Evolutionary conservation across 2,797 vertebrate genomes (phyloP).

Genomic region (Pelochelys cantorii): DNA sequence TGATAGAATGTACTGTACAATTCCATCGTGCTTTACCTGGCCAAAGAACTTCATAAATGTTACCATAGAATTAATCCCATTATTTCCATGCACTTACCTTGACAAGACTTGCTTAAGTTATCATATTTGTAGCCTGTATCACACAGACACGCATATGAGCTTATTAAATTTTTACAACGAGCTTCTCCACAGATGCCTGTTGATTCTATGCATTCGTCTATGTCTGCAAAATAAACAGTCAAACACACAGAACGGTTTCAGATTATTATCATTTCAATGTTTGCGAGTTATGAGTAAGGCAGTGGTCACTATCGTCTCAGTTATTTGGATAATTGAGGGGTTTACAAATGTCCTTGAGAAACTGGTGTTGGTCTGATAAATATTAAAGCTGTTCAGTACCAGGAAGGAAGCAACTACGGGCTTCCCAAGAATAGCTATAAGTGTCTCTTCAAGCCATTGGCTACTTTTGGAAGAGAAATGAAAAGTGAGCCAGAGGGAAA

Average conservation of each 20-base stretch:
- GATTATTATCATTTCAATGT: neutral
- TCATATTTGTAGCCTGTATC: slow-evolving; percentile 88
- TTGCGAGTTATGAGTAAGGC: neutral
- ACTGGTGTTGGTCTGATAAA: neutral
- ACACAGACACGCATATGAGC: slow-evolving; percentile 90
- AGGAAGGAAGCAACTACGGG: neutral
- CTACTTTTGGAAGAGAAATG: neutral
- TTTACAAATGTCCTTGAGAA: neutral
- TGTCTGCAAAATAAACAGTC: slow-evolving; percentile 83
- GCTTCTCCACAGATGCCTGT: slow-evolving; percentile 89
- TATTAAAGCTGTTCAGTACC: neutral
- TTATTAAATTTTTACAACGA: slow-evolving; percentile 86
- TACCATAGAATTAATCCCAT: neutral
- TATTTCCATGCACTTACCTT: slow-evolving; percentile 82
- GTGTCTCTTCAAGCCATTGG: slow-evolving; percentile 5
- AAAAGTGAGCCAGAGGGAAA: neutral
- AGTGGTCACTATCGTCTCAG: neutral
- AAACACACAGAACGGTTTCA: neutral
- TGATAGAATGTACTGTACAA: neutral
- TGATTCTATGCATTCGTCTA: slow-evolving; percentile 87
- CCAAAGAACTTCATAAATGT: neutral
- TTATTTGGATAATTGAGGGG: slow-evolving; percentile 4
- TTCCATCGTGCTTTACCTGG: neutral
- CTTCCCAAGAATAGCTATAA: slow-evolving; percentile 17
- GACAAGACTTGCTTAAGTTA: slow-evolving; percentile 86